Base-by-base conservation (phyloP, 2,888 invertebrate genomes). In the Chouioia cunea region DNA sequence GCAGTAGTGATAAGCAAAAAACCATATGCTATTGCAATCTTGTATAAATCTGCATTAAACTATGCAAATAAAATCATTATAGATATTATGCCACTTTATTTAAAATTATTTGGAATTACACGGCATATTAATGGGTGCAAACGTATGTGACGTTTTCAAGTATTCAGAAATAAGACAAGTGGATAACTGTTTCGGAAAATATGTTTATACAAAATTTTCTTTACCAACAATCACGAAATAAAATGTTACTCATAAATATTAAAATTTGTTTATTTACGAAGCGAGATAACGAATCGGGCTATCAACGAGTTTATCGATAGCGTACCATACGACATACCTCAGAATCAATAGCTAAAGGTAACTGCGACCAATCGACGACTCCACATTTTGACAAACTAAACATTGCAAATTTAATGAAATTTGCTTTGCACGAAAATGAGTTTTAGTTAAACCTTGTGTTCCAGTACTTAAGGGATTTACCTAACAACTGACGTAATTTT, bases 31-130 rank as follows among this genome's bases (percentile, higher is more conserved):
- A 68, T 65, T 72, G 64, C 50, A 54, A 71, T 46, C 16, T 62
- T 73, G 70, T 71, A 73, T 67, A 59, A 71, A 64, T 63, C 20
- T 60, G 57, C 54, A 70, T 72, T 64, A n/a, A 69, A 47, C 47
- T 50, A 44, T 50, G 20, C 22, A 48, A 64, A 65, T 73, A 66
- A 69, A 73, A 52, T 63, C 48, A 64, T 59, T 53, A 54, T 43
- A 59, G 14, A 44, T 58, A 23, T 46, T 46, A 52, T 63, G 48
- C 16, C 12, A 27, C 20, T 54, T 58, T 59, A 66, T 67, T 67
- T 14, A 12, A 14, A 52, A 56, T 16, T 36, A 36, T 12, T 3
- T 36, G 6, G 10, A 52, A 56, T 16, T 36, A 36, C 36, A 1
- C 12, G 6, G 10, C 36, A 36, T 36, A 36, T 36, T 8, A 46